Evolutionary conservation across 2,113 vertebrate genomes (phyloP), one percentile per base, ranked within the genome.

Genomic region (Lagopus muta): DNA sequence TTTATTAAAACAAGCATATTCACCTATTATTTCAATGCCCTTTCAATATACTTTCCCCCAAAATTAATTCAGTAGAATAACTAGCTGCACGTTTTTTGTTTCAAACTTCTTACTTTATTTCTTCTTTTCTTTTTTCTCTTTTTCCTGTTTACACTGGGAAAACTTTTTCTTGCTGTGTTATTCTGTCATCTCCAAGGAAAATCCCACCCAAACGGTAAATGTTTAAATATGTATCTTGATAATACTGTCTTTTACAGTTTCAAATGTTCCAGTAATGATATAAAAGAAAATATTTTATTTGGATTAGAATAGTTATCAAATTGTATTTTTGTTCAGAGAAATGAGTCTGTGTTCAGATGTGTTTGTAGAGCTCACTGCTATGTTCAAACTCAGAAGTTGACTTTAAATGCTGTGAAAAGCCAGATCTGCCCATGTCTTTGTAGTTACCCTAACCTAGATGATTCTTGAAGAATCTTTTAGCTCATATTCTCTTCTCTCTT

Each of bases 121-220:
- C 93, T 93, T 93, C 48, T 92, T 83, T 92, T 89, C 61, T 95
- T 88, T 54, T 92, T 88, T 86, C 80, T 96, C 67, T 74, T 77
- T 88, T 73, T 92, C 38, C 95, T 96, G 81, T 93, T 95, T 76
- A 75, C 85, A 87, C 95, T 96, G 90, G 97, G 94, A 96, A 96
- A 93, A 96, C 94, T 94, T 78, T 96, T 89, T 95, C 91, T 96
- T 97, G 86, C 93, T 97, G 89, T 94, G 86, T 91, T 88, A 78
- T 75, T 96, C 92, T 97, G 82, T 96, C 81, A 38, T 87, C 95
- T 97, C 85, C 88, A 97, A 98, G 98, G 97, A 98, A 98, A 98
- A 97, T 64, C 61, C 98, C 98, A 81, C 98, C 98, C 60, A 98
- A 98, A 98, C 98, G 98, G 98, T 98, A 98, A 98, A 90, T 69